Percentiles rank a stretch among this genome's conserved stretches.
phyloP scores from a whole-genome alignment of 2,113 vertebrate species.

The Rhegmatorhina hoffmannsi region DNA sequence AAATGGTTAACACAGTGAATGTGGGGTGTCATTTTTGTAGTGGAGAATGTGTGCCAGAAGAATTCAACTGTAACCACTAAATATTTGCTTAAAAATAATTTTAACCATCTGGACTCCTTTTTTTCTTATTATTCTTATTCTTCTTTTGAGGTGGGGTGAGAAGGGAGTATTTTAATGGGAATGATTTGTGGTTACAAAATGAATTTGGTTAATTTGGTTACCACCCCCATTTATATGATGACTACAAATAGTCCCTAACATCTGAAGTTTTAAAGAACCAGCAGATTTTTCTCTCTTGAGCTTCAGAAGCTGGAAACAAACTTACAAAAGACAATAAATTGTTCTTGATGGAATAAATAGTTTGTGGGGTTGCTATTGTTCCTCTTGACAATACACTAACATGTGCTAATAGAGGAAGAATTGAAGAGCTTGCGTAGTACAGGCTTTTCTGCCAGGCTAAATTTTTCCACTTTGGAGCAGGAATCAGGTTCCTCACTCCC shows the following conservation, averaged over 20 bases:
- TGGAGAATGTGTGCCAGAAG: slow-evolving; percentile 76
- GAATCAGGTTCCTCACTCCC: slow-evolving; percentile 23
- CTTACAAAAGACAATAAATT: slow-evolving; percentile 68
- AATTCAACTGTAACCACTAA: slow-evolving; percentile 78
- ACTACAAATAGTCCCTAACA: slow-evolving; percentile 68
- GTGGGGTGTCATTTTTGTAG: slow-evolving; percentile 73
- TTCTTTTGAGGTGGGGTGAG: slow-evolving; percentile 67
- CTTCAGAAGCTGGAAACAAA: slow-evolving; percentile 65
- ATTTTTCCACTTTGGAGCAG: slow-evolving; percentile 50
- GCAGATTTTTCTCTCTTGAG: slow-evolving; percentile 58
- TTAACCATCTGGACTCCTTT: slow-evolving; percentile 80
- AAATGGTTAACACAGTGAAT: slow-evolving; percentile 78
- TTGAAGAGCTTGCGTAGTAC: slow-evolving; percentile 59
- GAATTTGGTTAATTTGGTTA: slow-evolving; percentile 74
- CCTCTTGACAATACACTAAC: slow-evolving; percentile 60
- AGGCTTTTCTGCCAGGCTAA: slow-evolving; percentile 44
- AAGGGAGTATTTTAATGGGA: slow-evolving; percentile 71
- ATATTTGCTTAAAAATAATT: slow-evolving; percentile 82
- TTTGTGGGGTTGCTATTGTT: slow-evolving; percentile 66
- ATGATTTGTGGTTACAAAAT: slow-evolving; percentile 74
- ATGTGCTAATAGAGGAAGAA: slow-evolving; percentile 68
- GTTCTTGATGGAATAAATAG: slow-evolving; percentile 67
- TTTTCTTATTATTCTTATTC: slow-evolving; percentile 62
- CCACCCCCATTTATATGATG: slow-evolving; percentile 72
- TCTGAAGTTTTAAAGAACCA: slow-evolving; percentile 71